Evolutionary conservation across 2,888 invertebrate species (phyloP).

Genomic region (Nasonia oneida): DNA sequence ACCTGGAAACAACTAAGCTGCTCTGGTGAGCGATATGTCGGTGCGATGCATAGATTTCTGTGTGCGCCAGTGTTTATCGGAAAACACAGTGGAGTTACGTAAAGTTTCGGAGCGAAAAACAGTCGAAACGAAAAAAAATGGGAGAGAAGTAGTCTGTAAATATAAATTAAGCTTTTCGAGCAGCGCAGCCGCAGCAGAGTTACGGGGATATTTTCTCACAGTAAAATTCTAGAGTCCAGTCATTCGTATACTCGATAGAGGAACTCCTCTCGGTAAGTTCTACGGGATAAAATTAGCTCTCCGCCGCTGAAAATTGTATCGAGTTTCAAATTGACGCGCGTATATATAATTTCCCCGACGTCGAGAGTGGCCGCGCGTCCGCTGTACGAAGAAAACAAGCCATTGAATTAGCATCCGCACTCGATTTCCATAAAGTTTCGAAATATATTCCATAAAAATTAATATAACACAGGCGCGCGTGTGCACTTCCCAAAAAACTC

Average conservation of each 20-base stretch:
- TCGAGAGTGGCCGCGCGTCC: too few species aligned
- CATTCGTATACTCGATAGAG: conserved; percentile 1
- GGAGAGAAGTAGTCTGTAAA: conserved; percentile 25
- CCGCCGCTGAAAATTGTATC: conserved; percentile 1
- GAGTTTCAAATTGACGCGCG: neutral
- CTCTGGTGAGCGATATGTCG: conserved; percentile 6
- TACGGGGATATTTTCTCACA: conserved; percentile 50
- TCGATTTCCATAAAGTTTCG: neutral
- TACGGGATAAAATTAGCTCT: neutral
- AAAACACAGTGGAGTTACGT: conserved; percentile 9
- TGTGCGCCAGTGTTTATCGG: neutral
- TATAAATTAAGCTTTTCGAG: conserved; percentile 35
- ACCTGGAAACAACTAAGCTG: neutral
- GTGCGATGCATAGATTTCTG: conserved; percentile 10
- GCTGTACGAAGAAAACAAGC: neutral
- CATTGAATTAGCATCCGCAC: neutral
- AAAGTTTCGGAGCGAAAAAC: conserved; percentile 20
- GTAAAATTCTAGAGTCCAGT: conserved; percentile 34
- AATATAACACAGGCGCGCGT: neutral
- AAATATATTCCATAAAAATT: neutral
- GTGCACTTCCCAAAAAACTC: neutral
- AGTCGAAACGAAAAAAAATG: neutral
- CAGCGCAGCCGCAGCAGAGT: conserved; percentile 1
- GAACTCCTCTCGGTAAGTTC: neutral
- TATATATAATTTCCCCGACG: neutral